Conservation (phyloP, 2,888 invertebrate genomes). For the Rhamphomyia laevipes region DNA sequence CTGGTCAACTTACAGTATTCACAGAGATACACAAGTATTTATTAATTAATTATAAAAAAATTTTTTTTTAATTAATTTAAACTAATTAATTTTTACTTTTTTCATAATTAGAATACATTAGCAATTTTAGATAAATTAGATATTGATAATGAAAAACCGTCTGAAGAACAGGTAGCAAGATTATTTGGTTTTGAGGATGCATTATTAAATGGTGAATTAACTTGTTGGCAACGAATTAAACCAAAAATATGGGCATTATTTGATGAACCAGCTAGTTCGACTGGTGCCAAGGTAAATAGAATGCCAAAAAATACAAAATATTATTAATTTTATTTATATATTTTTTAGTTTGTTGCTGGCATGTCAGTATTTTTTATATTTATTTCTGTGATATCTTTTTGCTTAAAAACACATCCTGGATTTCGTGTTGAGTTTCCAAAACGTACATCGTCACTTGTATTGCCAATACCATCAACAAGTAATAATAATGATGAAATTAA, state of each 20-base stretch:
- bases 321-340: conserved; percentile 14
- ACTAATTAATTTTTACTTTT: not conserved
- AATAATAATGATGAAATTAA: conserved; percentile 11
- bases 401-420: conserved; percentile 89
- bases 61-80: not conserved
- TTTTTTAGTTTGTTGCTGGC: conserved; percentile 66
- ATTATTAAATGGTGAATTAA: conserved; percentile 63
- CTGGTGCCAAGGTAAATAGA: conserved; percentile 67
- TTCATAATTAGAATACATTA: conserved; percentile 66
- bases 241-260: conserved; percentile 92
- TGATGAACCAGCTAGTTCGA: conserved; percentile 92
- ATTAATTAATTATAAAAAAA: not conserved
- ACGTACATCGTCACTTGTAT: conserved; percentile 8
- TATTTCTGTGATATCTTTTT: conserved; percentile 90
- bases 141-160: conserved; percentile 83
- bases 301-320: no score
- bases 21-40: conserved; percentile 65
- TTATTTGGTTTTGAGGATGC: conserved; percentile 86
- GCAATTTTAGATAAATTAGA: conserved; percentile 93
- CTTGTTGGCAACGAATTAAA: conserved; percentile 81
- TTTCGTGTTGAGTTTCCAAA: conserved; percentile 49
- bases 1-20: conserved; percentile 93
- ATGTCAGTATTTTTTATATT: conserved; percentile 94
- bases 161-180: conserved; percentile 84
- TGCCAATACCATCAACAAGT: conserved; percentile 16